These are phyloP conservation scores for Beroe ovata DNA, from an alignment of 37 sponge, comb jelly and placozoan genomes.

Conservation along the genomic window DNA sequence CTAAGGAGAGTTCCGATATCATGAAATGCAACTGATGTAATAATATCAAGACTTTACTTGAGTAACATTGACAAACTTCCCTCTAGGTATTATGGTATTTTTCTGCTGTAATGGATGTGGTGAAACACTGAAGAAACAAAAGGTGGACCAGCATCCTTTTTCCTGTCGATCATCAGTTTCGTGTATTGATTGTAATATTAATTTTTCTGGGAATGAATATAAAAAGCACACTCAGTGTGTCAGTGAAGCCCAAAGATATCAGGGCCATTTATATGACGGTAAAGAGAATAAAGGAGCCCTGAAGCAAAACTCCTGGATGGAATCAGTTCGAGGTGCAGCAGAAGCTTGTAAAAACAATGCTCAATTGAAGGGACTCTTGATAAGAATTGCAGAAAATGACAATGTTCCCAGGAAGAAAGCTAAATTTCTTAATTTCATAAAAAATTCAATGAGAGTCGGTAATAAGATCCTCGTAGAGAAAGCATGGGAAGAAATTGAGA, in stretches of 20 bases:
- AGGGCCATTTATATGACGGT: constrained; percentile 84
- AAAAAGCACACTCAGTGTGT: constrained; percentile 87
- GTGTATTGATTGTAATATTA: constrained; percentile 95
- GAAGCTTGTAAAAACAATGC: constrained; percentile 70
- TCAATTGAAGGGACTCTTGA: constrained; percentile 71
- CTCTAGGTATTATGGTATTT: constrained; percentile 79
- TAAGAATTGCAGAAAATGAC: constrained; percentile 78
- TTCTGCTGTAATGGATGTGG: constrained; percentile 99
- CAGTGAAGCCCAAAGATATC: constrained; percentile 95
- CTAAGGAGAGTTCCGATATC: no score
- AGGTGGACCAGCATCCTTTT: constrained; percentile 91
- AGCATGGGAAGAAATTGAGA: constrained; percentile 41
- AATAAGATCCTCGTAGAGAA: constrained; percentile 52
- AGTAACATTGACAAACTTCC: no score
- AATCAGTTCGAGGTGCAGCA: constrained; percentile 71
- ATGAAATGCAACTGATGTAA: no score
- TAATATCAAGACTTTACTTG: no score
- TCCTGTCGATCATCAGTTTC: constrained; percentile 80
- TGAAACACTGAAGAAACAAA: constrained; percentile 87
- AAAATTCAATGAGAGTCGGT: constrained; percentile 46
- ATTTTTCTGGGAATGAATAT: constrained; percentile 85
- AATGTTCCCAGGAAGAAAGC: constrained; percentile 94
- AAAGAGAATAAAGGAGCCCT: constrained; percentile 77
- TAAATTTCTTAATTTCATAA: constrained; percentile 78
- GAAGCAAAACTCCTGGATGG: constrained; percentile 93